Evolutionary conservation across 2,797 vertebrate genomes (phyloP), one percentile per base, ranked within the genome.

Genomic region (Microcaecilia unicolor): DNA sequence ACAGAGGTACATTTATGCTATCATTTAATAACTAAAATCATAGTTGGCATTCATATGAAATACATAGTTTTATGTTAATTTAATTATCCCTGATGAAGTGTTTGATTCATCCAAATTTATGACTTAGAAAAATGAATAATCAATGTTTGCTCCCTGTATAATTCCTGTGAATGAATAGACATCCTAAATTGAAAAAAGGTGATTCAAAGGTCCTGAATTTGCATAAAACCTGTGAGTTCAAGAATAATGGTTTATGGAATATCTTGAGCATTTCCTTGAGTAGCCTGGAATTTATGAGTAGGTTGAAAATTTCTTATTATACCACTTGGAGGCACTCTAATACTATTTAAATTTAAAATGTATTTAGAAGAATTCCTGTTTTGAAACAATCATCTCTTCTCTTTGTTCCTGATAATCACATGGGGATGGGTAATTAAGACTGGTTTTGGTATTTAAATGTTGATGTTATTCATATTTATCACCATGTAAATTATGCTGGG

Each of bases 291-390:
- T 65, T 61, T 25, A 53, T 42, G 18, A 14, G 13, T 19, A n/a
- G 51, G 33, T 27, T 49, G 59, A 57, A 72, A n/a, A 51, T 77
- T 65, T 64, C 70, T 26, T 32, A 11, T 50, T 39, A 17, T 58
- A 25, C 81, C 83, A 85, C 83, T 75, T 72, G 81, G 83, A 77
- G 83, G 80, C 72, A 72, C 73, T 79, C 49, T 79, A 64, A 77
- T 50, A 69, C 80, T 71, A 19, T 35, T 47, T n/a, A 63, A 59
- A 16, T 34, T 17, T 20, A 22, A 18, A 48, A 22, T 44, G 58
- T 60, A 28, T 35, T 22, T 23, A 40, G 18, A 38, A 59, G 22
- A 10, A 27, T 41, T 52, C 18, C 31, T n/a, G 9, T 26, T 47
- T 11, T 18, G 9, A 55, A 67, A 41, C 13, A 28, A 35, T 8